A percentile compares a stretch with the other conserved stretches of the same genome.
Conservation (phyloP, 2,888 invertebrate species). For the Archips xylosteana region DNA sequence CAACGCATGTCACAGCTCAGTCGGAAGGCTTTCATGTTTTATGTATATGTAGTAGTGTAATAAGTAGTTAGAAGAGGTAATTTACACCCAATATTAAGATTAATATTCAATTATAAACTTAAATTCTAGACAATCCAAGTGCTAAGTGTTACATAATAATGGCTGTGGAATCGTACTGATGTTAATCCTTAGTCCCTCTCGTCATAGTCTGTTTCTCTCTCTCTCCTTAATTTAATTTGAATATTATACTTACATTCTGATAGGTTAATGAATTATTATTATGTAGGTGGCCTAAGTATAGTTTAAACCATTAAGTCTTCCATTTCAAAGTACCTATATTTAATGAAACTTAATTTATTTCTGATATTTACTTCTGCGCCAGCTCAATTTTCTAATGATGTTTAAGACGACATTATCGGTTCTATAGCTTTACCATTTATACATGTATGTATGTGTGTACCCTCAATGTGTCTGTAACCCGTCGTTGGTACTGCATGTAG, state of each 20-base stretch:
- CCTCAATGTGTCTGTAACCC: slow-evolving; percentile 29
- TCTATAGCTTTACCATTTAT: slow-evolving; percentile 37
- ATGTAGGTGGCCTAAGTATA: slow-evolving; percentile 48
- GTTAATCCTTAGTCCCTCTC: slow-evolving; percentile 72
- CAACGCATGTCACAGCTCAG: slow-evolving; percentile 23
- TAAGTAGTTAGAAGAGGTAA: slow-evolving; percentile 55
- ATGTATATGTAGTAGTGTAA: slow-evolving; percentile 51
- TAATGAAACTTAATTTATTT: slow-evolving; percentile 62
- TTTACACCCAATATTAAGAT: slow-evolving; percentile 56
- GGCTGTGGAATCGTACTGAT: slow-evolving; percentile 84
- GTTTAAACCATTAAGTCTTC: slow-evolving; percentile 73
- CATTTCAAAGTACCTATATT: slow-evolving; percentile 75
- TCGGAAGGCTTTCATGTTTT: slow-evolving; percentile 46
- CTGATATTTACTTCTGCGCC: slow-evolving; percentile 68
- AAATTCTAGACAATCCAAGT: slow-evolving; percentile 73
- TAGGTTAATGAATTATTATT: slow-evolving; percentile 66
- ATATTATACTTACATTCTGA: slow-evolving; percentile 61
- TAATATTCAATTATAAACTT: slow-evolving; percentile 61
- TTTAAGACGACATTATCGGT: slow-evolving; percentile 37
- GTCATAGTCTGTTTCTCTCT: slow-evolving; percentile 59
- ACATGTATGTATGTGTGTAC: slow-evolving; percentile 28
- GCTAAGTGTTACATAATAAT: slow-evolving; percentile 80
- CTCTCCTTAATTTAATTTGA: slow-evolving; percentile 59
- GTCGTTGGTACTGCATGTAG: slow-evolving; percentile 32
- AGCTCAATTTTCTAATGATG: slow-evolving; percentile 71